Base-by-base conservation (phyloP, 2,113 vertebrate species). In the Equus przewalskii region DNA sequence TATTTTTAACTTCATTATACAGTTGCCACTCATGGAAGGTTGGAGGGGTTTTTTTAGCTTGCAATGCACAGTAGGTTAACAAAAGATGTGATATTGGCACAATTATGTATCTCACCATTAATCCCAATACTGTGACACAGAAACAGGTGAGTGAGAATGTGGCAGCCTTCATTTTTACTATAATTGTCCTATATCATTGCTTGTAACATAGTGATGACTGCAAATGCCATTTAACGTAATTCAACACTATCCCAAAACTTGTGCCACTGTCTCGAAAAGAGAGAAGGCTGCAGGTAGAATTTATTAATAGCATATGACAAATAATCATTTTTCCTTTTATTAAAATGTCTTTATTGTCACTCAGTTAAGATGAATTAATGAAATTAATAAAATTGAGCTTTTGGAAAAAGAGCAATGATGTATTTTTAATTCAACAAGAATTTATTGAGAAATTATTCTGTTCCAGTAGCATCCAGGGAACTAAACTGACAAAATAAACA, bases 121-220 rank as follows among this genome's bases (percentile, higher is more conserved):
- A 16, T 89, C 44, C 41, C 62, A 80, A 78, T 64, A 3, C n/a
- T 46, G 2, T 87, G 49, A 95, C 62, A 94, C 8, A 58, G 30
- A 96, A 84, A 58, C 60, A 83, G n/a, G 49, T 86, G 64, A 41
- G 5, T 67, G 12, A 75, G 9, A 79, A 60, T 76, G 46, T 69
- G 12, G 41, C 51, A 93, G 54, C 26, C 41, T 94, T 95, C 12
- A 73, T 85, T 89, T 96, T 87, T 70, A 84, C 94, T 86, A 70
- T 87, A 93, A 86, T 84, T 91, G 54, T 62, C 75, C 44, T 46
- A 26, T 62, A 18, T 90, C 51, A 67, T 93, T 96, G 67, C 62
- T 82, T 56, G 30, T 84, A 82, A 62, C 49, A 46, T 69, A 64
- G 24, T 85, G 41, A 89, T 83, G 54, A 87, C 33, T n/a, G 7